A percentile compares a stretch with the other conserved stretches of the same genome.
Conservation (phyloP, 1,140 invertebrate genomes). For the Asobara japonica region DNA sequence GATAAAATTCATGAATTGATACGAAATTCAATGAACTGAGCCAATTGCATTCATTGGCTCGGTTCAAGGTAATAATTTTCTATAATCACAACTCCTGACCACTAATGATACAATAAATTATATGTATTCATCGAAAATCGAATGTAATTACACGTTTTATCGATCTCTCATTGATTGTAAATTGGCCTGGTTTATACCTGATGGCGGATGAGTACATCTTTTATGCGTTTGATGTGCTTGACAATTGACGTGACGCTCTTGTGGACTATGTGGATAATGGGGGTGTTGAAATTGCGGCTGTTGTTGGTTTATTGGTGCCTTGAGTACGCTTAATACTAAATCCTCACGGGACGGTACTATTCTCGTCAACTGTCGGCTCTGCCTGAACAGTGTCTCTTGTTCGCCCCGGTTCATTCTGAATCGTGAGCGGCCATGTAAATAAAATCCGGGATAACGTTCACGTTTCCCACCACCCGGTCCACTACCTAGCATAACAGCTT, state of each 20-base stretch:
- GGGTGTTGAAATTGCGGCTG: constrained; percentile 46
- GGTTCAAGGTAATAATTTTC: background rate
- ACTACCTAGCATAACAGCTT: constrained; percentile 55
- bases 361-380: constrained; percentile 69
- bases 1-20: no score
- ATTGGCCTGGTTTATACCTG: constrained; percentile 42
- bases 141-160: constrained; percentile 11
- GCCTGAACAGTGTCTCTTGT: constrained; percentile 71
- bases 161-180: background rate
- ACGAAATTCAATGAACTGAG: background rate
- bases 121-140: background rate
- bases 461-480: constrained; percentile 51
- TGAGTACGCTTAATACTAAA: constrained; percentile 70
- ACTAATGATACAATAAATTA: background rate
- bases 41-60: background rate
- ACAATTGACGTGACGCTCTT: constrained; percentile 46
- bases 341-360: constrained; percentile 63
- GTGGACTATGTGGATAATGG: constrained; percentile 13
- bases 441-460: constrained; percentile 52
- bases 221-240: constrained; percentile 51
- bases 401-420: constrained; percentile 72
- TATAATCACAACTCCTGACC: background rate
- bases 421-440: constrained; percentile 46
- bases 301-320: constrained; percentile 67
- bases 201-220: constrained; percentile 45